Evolutionary conservation across 2,888 invertebrate species (phyloP), one percentile per base, ranked within the genome.

Genomic region (Dromius quadrimaculatus): DNA sequence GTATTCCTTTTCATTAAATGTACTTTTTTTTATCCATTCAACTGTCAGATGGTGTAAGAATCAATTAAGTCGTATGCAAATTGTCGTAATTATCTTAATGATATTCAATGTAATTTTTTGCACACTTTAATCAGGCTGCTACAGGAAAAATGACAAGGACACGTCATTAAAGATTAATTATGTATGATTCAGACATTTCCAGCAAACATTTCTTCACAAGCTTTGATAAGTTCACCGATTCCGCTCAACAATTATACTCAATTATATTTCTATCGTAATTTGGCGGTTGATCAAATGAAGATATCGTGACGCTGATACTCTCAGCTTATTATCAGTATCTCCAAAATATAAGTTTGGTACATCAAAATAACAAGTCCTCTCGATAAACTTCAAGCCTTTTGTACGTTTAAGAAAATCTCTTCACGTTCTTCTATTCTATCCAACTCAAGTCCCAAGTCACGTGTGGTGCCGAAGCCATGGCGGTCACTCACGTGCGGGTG

Each of bases 11-110:
- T 54, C 23, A 28, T 13, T 54, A 28, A 54, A 54, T 54, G 17
- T 54, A 28, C 28, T 28, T 47, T 23, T 28, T 8, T 15, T 13
- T 23, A n/a, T 15, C 8, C 11, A 54, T 54, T 54, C 28, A 54
- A 28, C 50, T 54, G 50, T 54, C 50, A 54, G 28, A n/a, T 54
- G 8, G 5, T 54, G 28, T 54, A 28, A 54, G 50, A 54, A 54
- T 54, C 50, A 54, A 54, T 54, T 28, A 54, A 15, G 11, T 54
- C 28, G 28, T 54, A 54, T 54, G 50, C 28, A 54, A 54, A 54
- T 54, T 54, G 28, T 28, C 11, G 28, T 54, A 54, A 54, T 54
- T 54, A 54, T 15, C 23, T 23, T 54, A 54, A 54, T 54, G 23
- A 54, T 28, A 22, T 22, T n/a, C 47, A 20, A 47, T 47, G n/a